Evolutionary conservation across 2,113 vertebrate genomes (phyloP).

Genomic region (Entelurus aequoreus): DNA sequence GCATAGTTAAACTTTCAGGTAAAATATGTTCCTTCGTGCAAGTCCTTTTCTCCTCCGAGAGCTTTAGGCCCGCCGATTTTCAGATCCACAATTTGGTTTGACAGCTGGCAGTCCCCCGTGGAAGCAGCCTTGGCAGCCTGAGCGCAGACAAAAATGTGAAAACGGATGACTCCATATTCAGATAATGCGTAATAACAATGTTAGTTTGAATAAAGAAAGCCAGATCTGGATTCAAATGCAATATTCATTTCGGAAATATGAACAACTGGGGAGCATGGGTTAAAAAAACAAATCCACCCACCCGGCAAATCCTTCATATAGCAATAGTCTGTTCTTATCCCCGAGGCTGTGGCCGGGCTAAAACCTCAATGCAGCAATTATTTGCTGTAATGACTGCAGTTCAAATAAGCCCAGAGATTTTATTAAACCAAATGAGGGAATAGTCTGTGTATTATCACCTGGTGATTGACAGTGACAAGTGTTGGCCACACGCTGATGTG

Average conservation of each 20-base stretch:
- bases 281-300: constrained; percentile 76
- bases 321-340: constrained; percentile 92
- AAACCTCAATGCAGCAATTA: constrained; percentile 95
- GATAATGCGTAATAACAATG: constrained; percentile 98
- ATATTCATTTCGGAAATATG: constrained; percentile 98
- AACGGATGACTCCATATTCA: constrained; percentile 91
- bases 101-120: constrained; percentile 86
- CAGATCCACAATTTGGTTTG: constrained; percentile 85
- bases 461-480: constrained; percentile 99
- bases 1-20: constrained; percentile 79
- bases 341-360: constrained; percentile 89
- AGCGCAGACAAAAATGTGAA: constrained; percentile 82
- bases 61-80: constrained; percentile 72
- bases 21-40: constrained; percentile 74
- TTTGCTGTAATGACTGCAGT: constrained; percentile 95
- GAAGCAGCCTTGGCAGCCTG: constrained; percentile 86
- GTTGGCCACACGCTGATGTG: constrained; percentile 82
- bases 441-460: constrained; percentile 96
- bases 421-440: constrained; percentile 99
- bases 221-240: constrained; percentile 90
- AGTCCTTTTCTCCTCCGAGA: constrained; percentile 75
- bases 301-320: constrained; percentile 81
- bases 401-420: constrained; percentile 98
- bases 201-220: constrained; percentile 94
- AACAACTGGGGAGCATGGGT: constrained; percentile 87